Conservation (phyloP, 2,888 invertebrate species). For the Xanthia togata region DNA sequence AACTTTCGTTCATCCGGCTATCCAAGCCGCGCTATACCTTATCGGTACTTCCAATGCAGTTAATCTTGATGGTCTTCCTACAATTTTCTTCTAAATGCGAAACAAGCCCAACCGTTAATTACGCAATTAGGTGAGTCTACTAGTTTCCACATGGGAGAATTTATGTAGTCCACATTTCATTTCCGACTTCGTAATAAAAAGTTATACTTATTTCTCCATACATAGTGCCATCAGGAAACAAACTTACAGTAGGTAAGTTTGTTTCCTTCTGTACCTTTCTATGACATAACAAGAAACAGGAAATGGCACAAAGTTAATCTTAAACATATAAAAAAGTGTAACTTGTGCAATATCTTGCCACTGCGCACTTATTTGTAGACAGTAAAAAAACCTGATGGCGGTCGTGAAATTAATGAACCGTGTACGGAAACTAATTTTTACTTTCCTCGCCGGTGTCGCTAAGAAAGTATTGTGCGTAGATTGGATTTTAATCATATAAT, state of each 20-base stretch:
- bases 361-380: conserved; percentile 60
- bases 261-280: conserved; percentile 14
- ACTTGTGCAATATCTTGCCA: conserved; percentile 69
- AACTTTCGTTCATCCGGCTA: conserved; percentile 55
- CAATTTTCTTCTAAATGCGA: conserved; percentile 24
- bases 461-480: conserved; percentile 63
- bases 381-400: conserved; percentile 60
- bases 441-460: conserved; percentile 61
- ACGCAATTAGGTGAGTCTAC: conserved; percentile 43
- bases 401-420: conserved; percentile 77
- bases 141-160: conserved; percentile 27
- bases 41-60: conserved; percentile 46
- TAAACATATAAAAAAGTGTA: conserved; percentile 63
- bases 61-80: conserved; percentile 27
- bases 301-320: conserved; percentile 65
- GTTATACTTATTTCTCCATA: conserved; percentile 35
- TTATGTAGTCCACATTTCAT: conserved; percentile 54
- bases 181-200: conserved; percentile 58
- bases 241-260: no score
- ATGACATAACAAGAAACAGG: conserved; percentile 68
- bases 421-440: conserved; percentile 74
- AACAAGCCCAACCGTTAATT: conserved; percentile 45
- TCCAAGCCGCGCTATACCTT: conserved; percentile 48
- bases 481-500: conserved; percentile 44
- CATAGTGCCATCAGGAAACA: conserved; percentile 57